A percentile compares a stretch with the other conserved stretches of the same genome.
Evolutionary conservation across 2,113 vertebrate species (phyloP).

Genomic region (Dasyprocta punctata): DNA sequence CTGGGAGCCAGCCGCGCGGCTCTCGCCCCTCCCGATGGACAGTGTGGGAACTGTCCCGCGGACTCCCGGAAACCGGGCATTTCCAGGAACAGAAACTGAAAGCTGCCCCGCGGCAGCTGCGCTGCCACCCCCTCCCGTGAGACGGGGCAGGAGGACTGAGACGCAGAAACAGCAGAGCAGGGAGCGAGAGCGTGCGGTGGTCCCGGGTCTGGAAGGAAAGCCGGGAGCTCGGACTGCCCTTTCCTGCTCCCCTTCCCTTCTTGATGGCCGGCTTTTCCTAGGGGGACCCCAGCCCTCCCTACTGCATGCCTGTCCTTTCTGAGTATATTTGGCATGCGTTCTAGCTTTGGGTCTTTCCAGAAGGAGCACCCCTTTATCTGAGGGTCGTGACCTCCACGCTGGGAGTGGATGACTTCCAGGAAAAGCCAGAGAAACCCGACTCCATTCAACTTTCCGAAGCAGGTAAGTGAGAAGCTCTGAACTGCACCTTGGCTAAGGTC

Average conservation of each 20-base stretch:
- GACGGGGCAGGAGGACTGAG: neutral
- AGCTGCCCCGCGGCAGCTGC: neutral
- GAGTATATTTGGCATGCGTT: neutral
- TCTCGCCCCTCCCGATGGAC: neutral
- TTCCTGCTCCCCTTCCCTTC: neutral
- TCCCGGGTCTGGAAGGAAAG: neutral
- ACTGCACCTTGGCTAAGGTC: too few species aligned
- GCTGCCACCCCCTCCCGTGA: neutral
- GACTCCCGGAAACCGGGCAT: neutral
- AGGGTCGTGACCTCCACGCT: neutral
- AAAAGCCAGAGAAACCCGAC: neutral
- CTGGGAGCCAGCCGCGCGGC: neutral
- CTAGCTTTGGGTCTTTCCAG: neutral
- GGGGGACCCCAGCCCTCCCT: neutral
- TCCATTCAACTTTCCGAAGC: neutral
- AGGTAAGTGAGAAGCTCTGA: neutral
- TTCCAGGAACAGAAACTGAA: conserved; percentile 41
- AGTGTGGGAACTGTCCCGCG: too few species aligned
- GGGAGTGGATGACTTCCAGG: neutral
- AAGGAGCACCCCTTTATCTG: neutral
- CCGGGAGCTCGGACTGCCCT: too few species aligned
- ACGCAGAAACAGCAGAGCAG: neutral
- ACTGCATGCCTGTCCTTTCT: neutral
- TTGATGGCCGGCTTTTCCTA: neutral
- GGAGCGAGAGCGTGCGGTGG: neutral